Evolutionary conservation across 2,113 vertebrate genomes (phyloP).

Genomic region (Rafetus swinhoei): DNA sequence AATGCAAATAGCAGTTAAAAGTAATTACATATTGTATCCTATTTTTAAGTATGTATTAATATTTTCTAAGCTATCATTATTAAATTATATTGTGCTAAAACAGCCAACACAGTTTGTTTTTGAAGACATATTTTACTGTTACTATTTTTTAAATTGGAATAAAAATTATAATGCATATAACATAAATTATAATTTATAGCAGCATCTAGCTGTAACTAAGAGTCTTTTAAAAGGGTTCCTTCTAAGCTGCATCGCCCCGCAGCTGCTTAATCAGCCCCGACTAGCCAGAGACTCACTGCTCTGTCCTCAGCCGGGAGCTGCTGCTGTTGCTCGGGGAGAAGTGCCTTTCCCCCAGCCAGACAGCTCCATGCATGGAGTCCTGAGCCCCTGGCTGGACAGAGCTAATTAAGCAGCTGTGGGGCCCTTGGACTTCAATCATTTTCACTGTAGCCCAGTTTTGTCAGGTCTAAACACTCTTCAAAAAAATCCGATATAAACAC

Average conservation of each 20-base stretch:
- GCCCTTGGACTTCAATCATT: neutral
- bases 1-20: neutral
- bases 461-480: neutral
- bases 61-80: conserved; percentile 31
- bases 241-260: too few species aligned
- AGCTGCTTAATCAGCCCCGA: too few species aligned
- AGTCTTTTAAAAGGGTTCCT: neutral
- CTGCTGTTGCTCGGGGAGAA: too few species aligned
- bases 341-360: too few species aligned
- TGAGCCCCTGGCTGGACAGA: too few species aligned
- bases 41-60: conserved; percentile 2
- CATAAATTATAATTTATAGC: neutral
- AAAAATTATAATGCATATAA: conserved; percentile 17
- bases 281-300: too few species aligned
- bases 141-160: conserved; percentile 26
- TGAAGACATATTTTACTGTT: conserved; percentile 19
- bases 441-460: neutral
- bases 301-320: too few species aligned
- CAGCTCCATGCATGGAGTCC: too few species aligned
- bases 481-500: neutral
- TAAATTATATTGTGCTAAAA: neutral
- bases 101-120: conserved; percentile 4
- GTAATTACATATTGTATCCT: neutral
- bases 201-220: conserved; percentile 2
- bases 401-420: too few species aligned